Base-by-base conservation (phyloP, 1,140 invertebrate species). In the Teleogryllus occipitalis region DNA sequence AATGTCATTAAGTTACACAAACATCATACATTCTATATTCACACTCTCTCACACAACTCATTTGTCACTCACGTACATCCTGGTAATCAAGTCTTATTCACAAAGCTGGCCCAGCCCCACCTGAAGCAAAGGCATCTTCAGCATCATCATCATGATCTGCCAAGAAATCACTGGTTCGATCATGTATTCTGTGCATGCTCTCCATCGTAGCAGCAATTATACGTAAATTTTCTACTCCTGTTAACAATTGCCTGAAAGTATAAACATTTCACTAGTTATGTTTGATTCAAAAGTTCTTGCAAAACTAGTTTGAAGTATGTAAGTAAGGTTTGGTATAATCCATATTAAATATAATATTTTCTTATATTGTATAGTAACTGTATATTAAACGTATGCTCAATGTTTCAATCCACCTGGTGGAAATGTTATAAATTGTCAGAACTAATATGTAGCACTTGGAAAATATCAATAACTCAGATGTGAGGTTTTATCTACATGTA, bases 151-250 rank as follows among this genome's bases (percentile, higher is more conserved):
- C 88, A 49, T 86, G 86, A 83, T 89, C 87, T 48, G 83, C 83
- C 82, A 88, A 83, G 85, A 88, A 88, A 81, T 89, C 87, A 85
- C 86, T 87, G 83, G 87, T 87, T 81, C 84, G 84, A 83, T 90
- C 88, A 82, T 90, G 88, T 85, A 88, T 88, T 81, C 86, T 87
- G 82, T 89, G 86, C 82, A 88, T 83, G 81, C 88, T 90, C 83
- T 90, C 90, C 79, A 91, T 83, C 7, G 88, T 83, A 54, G 89
- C 87, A 15, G 90, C 90, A 82, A 92, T 88, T 80, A 90, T 86
- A 81, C 90, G 86, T 72, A 92, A 84, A 86, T 92, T 92, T 81
- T 90, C 90, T 39, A 92, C 91, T 48, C 91, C 91, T 72, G 87
- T 88, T 82, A 92, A 86, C 54, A 92, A 82, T 87, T 92, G 90